phyloP scores from a whole-genome alignment of 2,113 vertebrate genomes.

The Urocynchramus pylzowi region DNA sequence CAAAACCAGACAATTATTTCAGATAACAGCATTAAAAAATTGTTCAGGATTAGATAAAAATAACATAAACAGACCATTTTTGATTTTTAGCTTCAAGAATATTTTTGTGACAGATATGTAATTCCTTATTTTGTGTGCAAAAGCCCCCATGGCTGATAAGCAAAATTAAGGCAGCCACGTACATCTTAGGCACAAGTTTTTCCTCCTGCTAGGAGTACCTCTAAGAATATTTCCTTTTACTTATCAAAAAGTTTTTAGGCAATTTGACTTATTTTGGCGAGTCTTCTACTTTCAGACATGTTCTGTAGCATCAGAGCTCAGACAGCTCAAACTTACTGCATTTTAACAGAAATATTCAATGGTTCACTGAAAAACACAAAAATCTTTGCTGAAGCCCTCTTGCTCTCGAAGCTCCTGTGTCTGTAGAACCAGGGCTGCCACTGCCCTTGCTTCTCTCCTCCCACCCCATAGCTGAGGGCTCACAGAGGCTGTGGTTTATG shows the following conservation, averaged over 20 bases:
- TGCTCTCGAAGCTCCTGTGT: not conserved
- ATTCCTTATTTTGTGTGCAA: not conserved
- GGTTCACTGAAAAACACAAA: not conserved
- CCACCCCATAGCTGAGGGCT: not conserved
- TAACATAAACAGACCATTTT: not conserved
- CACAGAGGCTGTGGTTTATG: not conserved
- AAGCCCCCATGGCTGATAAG: not conserved
- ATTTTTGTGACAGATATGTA: not conserved
- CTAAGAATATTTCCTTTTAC: not conserved
- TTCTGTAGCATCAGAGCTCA: not conserved
- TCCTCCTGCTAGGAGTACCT: not conserved
- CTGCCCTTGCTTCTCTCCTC: not conserved
- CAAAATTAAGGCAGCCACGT: not conserved
- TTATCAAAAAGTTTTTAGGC: not conserved
- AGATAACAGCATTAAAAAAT: not conserved
- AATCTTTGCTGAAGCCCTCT: not conserved
- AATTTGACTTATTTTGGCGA: not conserved
- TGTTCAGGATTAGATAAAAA: not conserved
- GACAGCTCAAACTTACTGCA: not conserved
- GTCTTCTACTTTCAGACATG: not conserved
- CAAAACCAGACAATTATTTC: not conserved
- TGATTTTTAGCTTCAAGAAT: not conserved
- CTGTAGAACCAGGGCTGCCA: not conserved
- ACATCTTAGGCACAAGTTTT: not conserved
- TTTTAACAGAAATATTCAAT: not conserved